Conservation (phyloP, 23 tunicate genomes). For the Styela clava region DNA sequence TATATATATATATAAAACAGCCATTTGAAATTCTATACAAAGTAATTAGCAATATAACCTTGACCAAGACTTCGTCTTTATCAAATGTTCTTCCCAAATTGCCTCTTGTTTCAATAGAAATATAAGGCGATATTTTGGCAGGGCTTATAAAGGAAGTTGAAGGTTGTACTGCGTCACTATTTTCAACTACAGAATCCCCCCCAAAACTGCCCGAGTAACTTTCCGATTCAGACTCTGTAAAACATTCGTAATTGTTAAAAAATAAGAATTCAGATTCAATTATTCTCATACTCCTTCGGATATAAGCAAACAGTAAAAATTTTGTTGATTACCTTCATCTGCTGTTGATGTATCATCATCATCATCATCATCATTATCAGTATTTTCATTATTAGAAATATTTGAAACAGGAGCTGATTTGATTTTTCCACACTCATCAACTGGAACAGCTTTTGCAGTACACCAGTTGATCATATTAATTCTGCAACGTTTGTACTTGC, state of each 20-base stretch:
- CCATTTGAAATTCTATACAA: no score
- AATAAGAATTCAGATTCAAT: no score
- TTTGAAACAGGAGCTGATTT: no score
- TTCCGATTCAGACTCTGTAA: background rate
- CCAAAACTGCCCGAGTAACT: background rate
- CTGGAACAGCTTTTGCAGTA: slow-evolving; percentile 46
- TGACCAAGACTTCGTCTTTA: slow-evolving; percentile 62
- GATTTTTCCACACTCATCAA: no score
- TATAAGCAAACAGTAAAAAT: no score
- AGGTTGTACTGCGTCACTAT: background rate
- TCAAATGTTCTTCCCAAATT: slow-evolving; percentile 59
- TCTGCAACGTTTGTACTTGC: slow-evolving; percentile 39
- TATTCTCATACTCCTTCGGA: no score
- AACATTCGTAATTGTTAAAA: no score
- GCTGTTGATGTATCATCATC: no score
- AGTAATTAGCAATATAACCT: background rate
- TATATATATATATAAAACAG: no score
- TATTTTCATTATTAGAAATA: no score
- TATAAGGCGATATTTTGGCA: slow-evolving; percentile 1
- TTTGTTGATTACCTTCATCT: no score
- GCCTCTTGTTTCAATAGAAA: slow-evolving; percentile 39
- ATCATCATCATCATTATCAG: no score
- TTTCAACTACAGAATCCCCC: background rate
- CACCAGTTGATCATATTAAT: slow-evolving; percentile 36
- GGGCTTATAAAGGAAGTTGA: background rate